Base-by-base conservation (phyloP, 2,888 invertebrate species). In the Saturnia pavonia region DNA sequence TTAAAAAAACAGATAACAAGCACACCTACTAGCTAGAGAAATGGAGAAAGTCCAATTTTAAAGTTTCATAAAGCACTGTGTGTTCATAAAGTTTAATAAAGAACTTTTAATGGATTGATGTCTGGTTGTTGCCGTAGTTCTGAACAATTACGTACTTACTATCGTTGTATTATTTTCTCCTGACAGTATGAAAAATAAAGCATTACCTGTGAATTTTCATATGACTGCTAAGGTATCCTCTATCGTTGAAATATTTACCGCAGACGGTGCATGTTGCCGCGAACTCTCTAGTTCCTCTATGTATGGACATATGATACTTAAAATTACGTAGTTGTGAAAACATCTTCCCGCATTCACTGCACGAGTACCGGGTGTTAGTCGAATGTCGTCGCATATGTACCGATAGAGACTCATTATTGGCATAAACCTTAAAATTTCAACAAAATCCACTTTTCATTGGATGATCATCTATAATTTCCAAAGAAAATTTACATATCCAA, bases 261-360 rank as follows among this genome's bases (percentile, higher is more conserved):
- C 97, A 97, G 1, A 93, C 90, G 1, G 90, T 82, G 77, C 94
- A 94, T 9, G 95, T 95, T 22, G 96, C 96, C 0, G 97, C 96
- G 79, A 97, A 97, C 89, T 97, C 97, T 77, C 96, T 95, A 40
- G 97, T 97, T 1, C 97, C 97, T 69, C 97, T 96, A 85, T 97
- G 97, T 34, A 97, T 96, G 0, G 97, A 97, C 85, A 95, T 90
- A 85, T 97, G 97, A 84, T 97, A 97, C 89, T 97, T 97, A 88
- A 96, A 97, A 89, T 97, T 97, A 63, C 97, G 94, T 70, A 97
- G 91, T 85, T 97, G 97, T 0, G 97, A 97, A 88, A 97, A 97
- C 63, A 96, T 95, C 86, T 97, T 97, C 68, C 96, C 96, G 83
- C 97, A 97, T 76, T 97, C 97, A 34, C 93, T 91, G 85, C 97